Percentiles rank a stretch among this genome's conserved stretches.
Conservation (phyloP, 2,797 vertebrate genomes). For the Syndactyla subalaris region DNA sequence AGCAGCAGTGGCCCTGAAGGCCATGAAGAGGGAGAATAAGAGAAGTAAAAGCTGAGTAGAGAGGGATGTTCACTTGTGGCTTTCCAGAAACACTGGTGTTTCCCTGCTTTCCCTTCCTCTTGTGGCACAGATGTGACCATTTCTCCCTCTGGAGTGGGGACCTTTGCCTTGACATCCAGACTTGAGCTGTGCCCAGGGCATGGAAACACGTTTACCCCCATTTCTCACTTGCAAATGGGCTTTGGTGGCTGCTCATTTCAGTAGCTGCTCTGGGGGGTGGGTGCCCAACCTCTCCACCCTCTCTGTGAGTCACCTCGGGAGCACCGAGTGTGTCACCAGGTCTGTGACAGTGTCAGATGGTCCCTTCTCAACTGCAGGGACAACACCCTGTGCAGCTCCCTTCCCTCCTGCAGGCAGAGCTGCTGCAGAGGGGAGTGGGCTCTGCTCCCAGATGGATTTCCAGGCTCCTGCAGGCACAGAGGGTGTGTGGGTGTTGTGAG, state of each 20-base stretch:
- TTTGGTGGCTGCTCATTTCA: not conserved
- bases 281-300: not conserved
- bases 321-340: not conserved
- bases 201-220: not conserved
- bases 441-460: not conserved
- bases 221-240: not conserved
- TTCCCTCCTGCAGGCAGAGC: not conserved
- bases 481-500: not conserved
- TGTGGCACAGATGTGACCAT: not conserved
- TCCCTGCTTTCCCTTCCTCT: not conserved
- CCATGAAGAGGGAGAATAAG: not conserved
- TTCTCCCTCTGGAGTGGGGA: not conserved
- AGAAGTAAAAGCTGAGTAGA: not conserved
- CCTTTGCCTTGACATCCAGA: not conserved
- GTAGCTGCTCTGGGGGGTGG: not conserved
- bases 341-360: not conserved
- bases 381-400: not conserved
- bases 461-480: not conserved
- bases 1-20: not conserved
- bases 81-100: not conserved
- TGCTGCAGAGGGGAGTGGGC: not conserved
- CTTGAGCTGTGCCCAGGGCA: not conserved
- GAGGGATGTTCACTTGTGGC: not conserved
- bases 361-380: not conserved
- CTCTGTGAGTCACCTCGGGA: not conserved